Evolutionary conservation across 2,113 vertebrate species (phyloP), one percentile per base, ranked within the genome.

Genomic region (Pomatorhinus ruficollis): DNA sequence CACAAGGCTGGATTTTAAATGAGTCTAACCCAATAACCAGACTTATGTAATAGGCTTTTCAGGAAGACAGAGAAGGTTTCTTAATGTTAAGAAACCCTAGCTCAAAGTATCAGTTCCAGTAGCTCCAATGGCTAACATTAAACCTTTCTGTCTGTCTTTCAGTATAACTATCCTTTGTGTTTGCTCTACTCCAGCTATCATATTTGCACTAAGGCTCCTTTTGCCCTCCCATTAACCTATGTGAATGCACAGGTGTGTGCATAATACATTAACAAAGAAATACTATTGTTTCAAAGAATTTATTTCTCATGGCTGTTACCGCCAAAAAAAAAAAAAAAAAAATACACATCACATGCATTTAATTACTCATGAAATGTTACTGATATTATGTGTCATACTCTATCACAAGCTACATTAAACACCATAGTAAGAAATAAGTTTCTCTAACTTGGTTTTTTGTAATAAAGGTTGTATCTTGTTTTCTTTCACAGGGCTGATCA

Each of bases 1-100:
- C 93, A 91, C 76, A 91, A 95, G 90, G 65, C 69, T 94, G 68
- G 79, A 92, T 90, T 95, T 90, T 50, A 90, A 97, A 95, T 87
- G 74, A 88, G 78, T 83, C 94, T 89, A 89, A 93, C 71, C 61
- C 82, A 94, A 47, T 96, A 90, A 81, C 87, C 63, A 89, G 95
- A 61, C 76, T 96, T 86, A 78, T 22, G 35, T 68, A 78, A 64
- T 71, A 92, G 76, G 53, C 93, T 97, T 91, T 87, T 94, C 76
- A 86, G 71, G 90, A 90, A 94, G 68, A 81, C 72, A 63, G 57
- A 89, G 69, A 89, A 83, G 71, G 85, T 39, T 39, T 39, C 75
- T 95, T 90, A 85, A 78, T 91, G 64, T 89, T 90, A 94, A 91
- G 96, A 96, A 97, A 97, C 88, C 15, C 83, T 94, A 97, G 83